Evolutionary conservation across 2,888 invertebrate genomes (phyloP).

Genomic region (Athripsodes cinereus): DNA sequence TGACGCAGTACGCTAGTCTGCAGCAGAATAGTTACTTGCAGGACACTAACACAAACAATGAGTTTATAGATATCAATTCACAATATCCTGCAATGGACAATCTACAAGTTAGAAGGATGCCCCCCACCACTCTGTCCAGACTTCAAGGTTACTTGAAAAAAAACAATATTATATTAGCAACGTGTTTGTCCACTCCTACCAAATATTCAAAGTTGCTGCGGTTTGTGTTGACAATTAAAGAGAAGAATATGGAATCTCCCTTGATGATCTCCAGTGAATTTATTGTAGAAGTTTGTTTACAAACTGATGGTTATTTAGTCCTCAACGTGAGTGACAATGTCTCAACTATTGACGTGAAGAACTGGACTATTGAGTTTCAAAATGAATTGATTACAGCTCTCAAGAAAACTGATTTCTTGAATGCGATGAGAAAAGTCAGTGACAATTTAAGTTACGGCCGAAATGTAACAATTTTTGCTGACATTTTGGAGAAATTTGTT

Average conservation of each 20-base stretch:
- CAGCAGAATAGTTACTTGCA: no score
- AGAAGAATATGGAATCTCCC: neutral
- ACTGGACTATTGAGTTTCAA: neutral
- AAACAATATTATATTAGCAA: neutral
- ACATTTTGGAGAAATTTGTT: neutral
- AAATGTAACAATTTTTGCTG: neutral
- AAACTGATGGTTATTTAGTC: neutral
- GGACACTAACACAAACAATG: no score
- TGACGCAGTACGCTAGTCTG: no score
- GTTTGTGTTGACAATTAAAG: neutral
- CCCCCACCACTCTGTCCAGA: no score
- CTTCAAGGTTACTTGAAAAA: neutral
- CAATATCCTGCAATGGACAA: no score
- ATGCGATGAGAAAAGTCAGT: neutral
- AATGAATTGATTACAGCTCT: neutral
- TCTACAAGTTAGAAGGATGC: no score
- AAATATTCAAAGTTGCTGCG: neutral
- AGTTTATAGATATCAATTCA: no score
- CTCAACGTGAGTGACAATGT: neutral
- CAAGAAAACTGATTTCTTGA: neutral
- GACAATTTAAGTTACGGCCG: neutral
- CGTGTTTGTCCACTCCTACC: neutral
- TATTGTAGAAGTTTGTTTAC: neutral
- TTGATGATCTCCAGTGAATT: neutral
- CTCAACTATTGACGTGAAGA: neutral